phyloP scores from a whole-genome alignment of 2,888 invertebrate genomes.

The Alsophila aescularia region DNA sequence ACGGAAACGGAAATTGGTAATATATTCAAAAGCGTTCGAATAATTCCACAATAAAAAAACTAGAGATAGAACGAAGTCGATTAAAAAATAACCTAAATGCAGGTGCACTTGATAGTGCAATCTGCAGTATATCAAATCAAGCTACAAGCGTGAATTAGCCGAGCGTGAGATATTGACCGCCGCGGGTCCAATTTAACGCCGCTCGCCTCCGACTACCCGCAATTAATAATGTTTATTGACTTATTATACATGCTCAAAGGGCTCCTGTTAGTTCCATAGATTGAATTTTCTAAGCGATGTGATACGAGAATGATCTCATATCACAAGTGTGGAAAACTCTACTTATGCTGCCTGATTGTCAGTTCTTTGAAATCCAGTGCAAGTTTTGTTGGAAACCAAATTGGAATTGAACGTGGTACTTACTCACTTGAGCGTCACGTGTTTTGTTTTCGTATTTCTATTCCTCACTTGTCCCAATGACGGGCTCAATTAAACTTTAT shows the following conservation, averaged over 20 bases:
- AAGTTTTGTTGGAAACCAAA: slow-evolving; percentile 18
- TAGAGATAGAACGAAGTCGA: too few species aligned
- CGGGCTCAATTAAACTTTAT: too few species aligned
- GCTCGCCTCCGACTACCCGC: slow-evolving; percentile 26
- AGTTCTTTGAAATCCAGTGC: slow-evolving; percentile 19
- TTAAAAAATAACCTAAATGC: too few species aligned
- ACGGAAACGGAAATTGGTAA: too few species aligned
- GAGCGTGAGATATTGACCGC: slow-evolving; percentile 37
- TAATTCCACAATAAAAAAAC: too few species aligned
- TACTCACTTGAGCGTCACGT: too few species aligned
- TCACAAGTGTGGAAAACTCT: background rate
- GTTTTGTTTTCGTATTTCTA: too few species aligned
- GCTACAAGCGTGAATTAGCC: slow-evolving; percentile 7
- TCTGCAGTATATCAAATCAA: background rate
- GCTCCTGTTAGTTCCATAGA: background rate
- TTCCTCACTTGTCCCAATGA: too few species aligned
- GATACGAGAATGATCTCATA: too few species aligned
- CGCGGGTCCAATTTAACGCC: slow-evolving; percentile 47
- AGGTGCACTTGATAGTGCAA: background rate
- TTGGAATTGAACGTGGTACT: slow-evolving; percentile 22
- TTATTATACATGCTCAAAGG: slow-evolving; percentile 36
- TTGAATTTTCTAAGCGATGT: too few species aligned
- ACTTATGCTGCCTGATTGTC: slow-evolving; percentile 18
- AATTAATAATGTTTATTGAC: slow-evolving; percentile 56
- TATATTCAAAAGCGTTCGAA: too few species aligned